A percentile compares a stretch with the other conserved stretches of the same genome.
These are phyloP conservation scores for Spongilla lacustris DNA, from an alignment of 37 sponge, comb jelly and placozoan species.

Conservation along the genomic window DNA sequence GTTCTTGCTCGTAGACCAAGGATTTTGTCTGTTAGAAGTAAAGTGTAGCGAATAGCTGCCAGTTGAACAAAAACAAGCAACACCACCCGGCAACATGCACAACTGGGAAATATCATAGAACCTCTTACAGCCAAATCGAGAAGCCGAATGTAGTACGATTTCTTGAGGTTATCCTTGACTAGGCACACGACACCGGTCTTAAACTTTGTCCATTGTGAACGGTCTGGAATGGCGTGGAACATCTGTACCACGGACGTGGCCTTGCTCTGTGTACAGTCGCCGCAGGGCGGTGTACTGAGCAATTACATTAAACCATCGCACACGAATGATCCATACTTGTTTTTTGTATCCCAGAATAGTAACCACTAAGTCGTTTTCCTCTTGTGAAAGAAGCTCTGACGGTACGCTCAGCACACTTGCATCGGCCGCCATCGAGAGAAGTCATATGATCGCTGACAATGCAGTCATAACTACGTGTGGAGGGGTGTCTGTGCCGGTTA, in stretches of 20 bases:
- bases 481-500: too few species aligned
- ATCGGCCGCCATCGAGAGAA: not conserved
- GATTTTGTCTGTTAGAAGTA: constrained; percentile 54
- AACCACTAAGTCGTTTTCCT: constrained; percentile 78
- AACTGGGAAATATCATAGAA: too few species aligned
- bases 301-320: not conserved
- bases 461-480: too few species aligned
- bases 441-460: too few species aligned
- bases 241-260: constrained; percentile 94
- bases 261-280: constrained; percentile 55
- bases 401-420: constrained; percentile 46
- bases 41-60: too few species aligned
- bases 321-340: constrained; percentile 26
- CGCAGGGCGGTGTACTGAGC: too few species aligned
- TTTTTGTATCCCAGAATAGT: constrained; percentile 68
- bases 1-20: constrained; percentile 85
- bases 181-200: constrained; percentile 90
- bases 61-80: not conserved
- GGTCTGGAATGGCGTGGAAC: constrained; percentile 82
- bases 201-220: constrained; percentile 80
- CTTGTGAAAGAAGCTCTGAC: constrained; percentile 51
- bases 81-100: not conserved
- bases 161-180: constrained; percentile 91
- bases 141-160: constrained; percentile 88
- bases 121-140: constrained; percentile 72